Evolutionary conservation across 2,113 vertebrate species (phyloP), one percentile per base, ranked within the genome.

Genomic region (Megalops atlanticus): DNA sequence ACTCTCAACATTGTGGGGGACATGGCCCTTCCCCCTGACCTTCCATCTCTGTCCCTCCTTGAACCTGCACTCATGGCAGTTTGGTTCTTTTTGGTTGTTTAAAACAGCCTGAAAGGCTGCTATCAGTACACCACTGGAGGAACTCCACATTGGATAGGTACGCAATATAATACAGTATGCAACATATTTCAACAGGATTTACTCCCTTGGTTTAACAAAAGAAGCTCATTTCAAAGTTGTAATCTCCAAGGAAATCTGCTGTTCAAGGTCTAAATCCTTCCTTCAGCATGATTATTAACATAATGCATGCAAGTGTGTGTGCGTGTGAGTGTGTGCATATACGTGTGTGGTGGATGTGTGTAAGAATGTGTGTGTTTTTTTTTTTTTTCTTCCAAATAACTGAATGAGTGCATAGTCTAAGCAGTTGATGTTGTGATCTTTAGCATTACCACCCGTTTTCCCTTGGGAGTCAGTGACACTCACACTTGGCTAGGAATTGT

Each of bases 161-260:
- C 35, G 39, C 27, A 36, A 35, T 82, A 72, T 40, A 80, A 49
- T 27, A 21, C 82, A 73, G 73, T 38, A 64, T 11, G 89, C 84
- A 92, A 92, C 92, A 87, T 92, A 93, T 93, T 94, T 93, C 87
- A 84, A 90, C 88, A 82, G 83, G 90, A 93, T 94, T 96, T 94
- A 95, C 93, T 95, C 91, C 92, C 88, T 88, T 33, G 88, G 91
- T 93, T 93, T 94, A 94, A 90, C 91, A 88, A 88, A 90, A 94
- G 93, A 93, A 95, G 91, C 91, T 88, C 87, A 91, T 93, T 92
- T 95, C 93, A 91, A 94, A 89, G 89, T 89, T 93, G 89, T 95
- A 95, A 95, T 95, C 94, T 95, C 92, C 83, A 91, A 92, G 91
- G 93, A 95, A 96, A 96, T 96, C 94, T 94, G 93, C 88, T 94